These are phyloP conservation scores for Steatornis caripensis DNA, from an alignment of 2,113 vertebrate species.

Conservation along the genomic window DNA sequence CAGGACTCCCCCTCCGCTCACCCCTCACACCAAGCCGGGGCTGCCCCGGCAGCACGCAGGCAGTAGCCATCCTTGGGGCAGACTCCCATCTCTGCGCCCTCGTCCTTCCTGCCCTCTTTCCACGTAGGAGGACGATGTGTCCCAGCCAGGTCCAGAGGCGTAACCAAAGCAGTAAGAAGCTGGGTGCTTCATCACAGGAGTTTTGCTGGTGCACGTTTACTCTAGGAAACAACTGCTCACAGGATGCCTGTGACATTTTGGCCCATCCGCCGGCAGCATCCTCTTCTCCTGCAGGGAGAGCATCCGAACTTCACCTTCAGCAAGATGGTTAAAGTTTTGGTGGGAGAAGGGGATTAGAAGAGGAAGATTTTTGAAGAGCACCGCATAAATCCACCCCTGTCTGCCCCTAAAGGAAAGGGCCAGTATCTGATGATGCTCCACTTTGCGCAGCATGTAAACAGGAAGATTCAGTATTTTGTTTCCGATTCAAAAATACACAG, in stretches of 20 bases:
- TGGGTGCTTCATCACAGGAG: not conserved
- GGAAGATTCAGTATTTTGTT: not conserved
- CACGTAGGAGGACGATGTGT: fast-evolving
- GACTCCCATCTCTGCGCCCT: not conserved
- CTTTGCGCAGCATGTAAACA: not conserved
- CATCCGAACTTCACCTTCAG: not conserved
- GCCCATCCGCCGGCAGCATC: not conserved
- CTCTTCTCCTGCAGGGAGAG: not conserved
- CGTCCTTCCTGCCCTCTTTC: not conserved
- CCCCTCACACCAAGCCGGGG: not conserved
- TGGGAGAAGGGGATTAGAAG: not conserved
- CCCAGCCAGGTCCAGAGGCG: not conserved
- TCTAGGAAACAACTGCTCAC: not conserved
- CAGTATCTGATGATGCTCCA: not conserved
- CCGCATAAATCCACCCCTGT: fast-evolving
- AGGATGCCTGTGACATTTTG: not conserved
- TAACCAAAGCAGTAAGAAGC: not conserved
- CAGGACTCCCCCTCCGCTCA: not conserved
- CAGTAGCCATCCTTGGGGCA: not conserved
- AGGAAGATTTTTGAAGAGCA: not conserved
- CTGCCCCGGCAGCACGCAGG: fast-evolving
- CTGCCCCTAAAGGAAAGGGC: not conserved
- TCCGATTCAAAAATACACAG: not conserved
- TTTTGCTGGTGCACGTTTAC: not conserved
- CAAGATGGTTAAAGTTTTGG: not conserved